These are phyloP conservation scores for Ochropleura plecta DNA, from an alignment of 2,888 invertebrate genomes.

Conservation along the genomic window DNA sequence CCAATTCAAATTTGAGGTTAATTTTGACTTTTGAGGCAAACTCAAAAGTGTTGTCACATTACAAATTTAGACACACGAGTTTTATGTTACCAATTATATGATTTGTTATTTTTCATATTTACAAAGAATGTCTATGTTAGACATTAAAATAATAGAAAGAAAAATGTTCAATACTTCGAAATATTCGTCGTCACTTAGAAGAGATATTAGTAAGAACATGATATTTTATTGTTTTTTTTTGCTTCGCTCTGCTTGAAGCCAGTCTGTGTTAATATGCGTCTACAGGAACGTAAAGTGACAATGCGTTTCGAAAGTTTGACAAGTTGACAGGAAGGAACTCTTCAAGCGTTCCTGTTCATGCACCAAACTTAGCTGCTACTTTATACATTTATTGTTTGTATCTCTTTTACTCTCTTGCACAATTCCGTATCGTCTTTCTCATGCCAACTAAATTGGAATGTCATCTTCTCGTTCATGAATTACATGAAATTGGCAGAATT, in stretches of 20 bases:
- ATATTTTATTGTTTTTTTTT: too few species aligned
- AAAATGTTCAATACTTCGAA: too few species aligned
- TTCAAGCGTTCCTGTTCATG: neutral
- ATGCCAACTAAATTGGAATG: constrained; percentile 35
- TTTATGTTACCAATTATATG: constrained; percentile 15
- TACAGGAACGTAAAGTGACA: constrained; percentile 70
- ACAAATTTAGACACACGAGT: too few species aligned
- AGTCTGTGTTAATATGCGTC: constrained; percentile 14
- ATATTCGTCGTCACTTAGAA: too few species aligned
- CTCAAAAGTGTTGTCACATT: neutral
- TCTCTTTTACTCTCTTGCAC: constrained; percentile 22
- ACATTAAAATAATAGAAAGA: too few species aligned
- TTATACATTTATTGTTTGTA: constrained; percentile 25
- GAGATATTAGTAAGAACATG: too few species aligned
- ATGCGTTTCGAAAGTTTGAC: constrained; percentile 72
- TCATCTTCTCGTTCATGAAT: constrained; percentile 28
- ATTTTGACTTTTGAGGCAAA: constrained; percentile 27
- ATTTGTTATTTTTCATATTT: neutral
- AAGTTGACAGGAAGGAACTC: constrained; percentile 19
- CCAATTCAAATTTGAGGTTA: constrained; percentile 64
- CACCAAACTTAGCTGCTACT: neutral
- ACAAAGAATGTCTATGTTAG: too few species aligned
- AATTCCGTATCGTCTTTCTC: constrained; percentile 11
- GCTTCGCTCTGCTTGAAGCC: too few species aligned
- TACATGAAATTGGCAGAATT: constrained; percentile 15